These are phyloP conservation scores for Rhegmatorhina hoffmannsi DNA, from an alignment of 2,113 vertebrate genomes.

Conservation along the genomic window DNA sequence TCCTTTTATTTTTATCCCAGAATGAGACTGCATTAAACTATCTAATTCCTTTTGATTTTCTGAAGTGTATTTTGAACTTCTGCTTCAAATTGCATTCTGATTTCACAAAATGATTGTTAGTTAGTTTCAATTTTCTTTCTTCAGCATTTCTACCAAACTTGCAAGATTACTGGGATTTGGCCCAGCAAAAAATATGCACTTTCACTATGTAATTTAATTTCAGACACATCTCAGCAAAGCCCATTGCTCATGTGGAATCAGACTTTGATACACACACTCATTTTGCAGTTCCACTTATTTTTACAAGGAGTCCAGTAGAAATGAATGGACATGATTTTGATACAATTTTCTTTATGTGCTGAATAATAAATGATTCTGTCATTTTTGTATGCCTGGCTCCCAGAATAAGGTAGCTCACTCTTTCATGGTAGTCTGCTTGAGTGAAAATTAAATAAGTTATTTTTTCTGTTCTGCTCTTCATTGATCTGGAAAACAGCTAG, in stretches of 20 bases:
- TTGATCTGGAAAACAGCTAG: neutral
- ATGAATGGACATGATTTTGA: neutral
- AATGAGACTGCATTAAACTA: neutral
- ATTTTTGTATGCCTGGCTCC: neutral
- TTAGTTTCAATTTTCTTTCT: neutral
- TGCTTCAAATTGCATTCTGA: neutral
- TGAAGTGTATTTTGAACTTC: constrained; percentile 7
- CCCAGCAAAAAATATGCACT: neutral
- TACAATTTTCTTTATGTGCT: neutral
- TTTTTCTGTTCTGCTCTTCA: constrained; percentile 18
- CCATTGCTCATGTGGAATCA: neutral
- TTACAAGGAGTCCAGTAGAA: neutral
- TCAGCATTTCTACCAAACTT: neutral
- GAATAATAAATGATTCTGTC: constrained; percentile 28
- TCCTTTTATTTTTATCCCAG: constrained; percentile 15
- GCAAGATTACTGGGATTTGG: neutral
- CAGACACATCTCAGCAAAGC: neutral
- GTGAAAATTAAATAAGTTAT: neutral
- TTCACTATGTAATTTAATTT: neutral
- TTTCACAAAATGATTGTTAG: neutral
- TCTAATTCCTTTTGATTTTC: constrained; percentile 1
- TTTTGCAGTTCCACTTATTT: neutral
- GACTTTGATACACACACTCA: neutral
- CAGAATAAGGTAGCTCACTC: neutral
- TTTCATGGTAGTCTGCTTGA: neutral